Base-by-base conservation (phyloP, 2,888 invertebrate species). In the Ophraella communa region DNA sequence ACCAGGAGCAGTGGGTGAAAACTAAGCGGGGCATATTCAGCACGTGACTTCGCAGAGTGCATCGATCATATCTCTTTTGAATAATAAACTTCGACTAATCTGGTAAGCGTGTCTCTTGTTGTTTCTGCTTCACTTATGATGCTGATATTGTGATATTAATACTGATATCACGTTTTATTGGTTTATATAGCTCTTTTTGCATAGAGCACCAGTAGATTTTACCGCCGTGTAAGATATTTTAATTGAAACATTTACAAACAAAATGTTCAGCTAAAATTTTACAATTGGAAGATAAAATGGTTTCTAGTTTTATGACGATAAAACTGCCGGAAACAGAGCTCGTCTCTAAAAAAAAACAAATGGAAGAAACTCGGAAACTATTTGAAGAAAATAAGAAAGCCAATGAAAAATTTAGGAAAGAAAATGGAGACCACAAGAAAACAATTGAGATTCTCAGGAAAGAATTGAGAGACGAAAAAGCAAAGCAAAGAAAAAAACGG, bases 1-100 rank as follows among this genome's bases (percentile, higher is more conserved):
- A 7, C 64, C 20, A 59, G 44, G 24, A 52, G 54, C 49, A 23
- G 47, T 14, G 47, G 47, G 47, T 47, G 42, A 18, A 18, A 18
- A 20, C 47, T 11, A 20, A 8, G 3, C 10, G 54, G 23, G 35
- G 21, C 35, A 39, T n/a, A n/a, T 17, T 8, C 35, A 54, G 21
- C 35, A 35, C 35, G 33, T 39, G 35, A 23, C 39, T 54, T 14
- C 23, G 14, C 14, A 23, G 39, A 23, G 21, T 20, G 39, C 35
- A 10, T 23, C 14, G 54, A 54, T 54, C 58, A 39, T 59, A 59
- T 64, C 59, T 64, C 51, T 21, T 23, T 21, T 51, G 49, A 24
- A 51, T 51, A 51, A 51, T 51, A 51, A 51, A 51, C 5, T 51
- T 51, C 18, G 17, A 27, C 44, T 55, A 55, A 55, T 55, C 55